phyloP scores from a whole-genome alignment of 2,113 vertebrate genomes.

The Orientallactaga bullata region DNA sequence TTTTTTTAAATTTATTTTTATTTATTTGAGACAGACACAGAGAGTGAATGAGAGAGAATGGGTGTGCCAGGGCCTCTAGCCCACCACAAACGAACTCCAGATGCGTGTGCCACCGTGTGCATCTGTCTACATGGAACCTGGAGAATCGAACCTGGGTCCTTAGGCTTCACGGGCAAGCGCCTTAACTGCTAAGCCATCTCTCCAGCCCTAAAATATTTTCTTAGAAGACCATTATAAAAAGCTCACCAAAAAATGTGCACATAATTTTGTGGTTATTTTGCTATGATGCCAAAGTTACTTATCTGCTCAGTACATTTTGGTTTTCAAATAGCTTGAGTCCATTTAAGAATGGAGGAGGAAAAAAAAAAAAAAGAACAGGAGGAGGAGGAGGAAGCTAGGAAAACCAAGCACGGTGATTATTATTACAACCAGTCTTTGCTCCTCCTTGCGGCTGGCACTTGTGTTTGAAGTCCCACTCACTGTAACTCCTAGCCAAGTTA shows the following conservation, averaged over 20 bases:
- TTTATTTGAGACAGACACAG: too few species aligned
- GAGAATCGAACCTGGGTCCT: too few species aligned
- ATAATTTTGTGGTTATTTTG: background rate
- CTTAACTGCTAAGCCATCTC: too few species aligned
- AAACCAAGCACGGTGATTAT: background rate
- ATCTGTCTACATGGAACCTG: too few species aligned
- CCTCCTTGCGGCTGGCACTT: background rate
- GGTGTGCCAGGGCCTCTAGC: too few species aligned
- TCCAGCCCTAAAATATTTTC: too few species aligned
- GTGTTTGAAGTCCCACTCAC: constrained; percentile 24
- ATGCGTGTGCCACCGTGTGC: too few species aligned
- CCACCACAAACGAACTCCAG: too few species aligned
- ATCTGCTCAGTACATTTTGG: background rate
- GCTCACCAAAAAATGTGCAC: background rate
- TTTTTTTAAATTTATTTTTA: too few species aligned
- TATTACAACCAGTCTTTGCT: background rate
- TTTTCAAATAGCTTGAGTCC: constrained; percentile 5
- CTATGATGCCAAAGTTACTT: background rate
- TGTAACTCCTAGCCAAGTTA: background rate
- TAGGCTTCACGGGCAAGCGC: too few species aligned
- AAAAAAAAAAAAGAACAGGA: too few species aligned
- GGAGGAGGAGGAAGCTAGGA: background rate
- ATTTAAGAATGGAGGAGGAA: background rate
- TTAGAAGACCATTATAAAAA: background rate
- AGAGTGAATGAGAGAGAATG: too few species aligned